These are phyloP conservation scores for Hylaea fasciaria DNA, from an alignment of 2,888 invertebrate species.

Conservation along the genomic window DNA sequence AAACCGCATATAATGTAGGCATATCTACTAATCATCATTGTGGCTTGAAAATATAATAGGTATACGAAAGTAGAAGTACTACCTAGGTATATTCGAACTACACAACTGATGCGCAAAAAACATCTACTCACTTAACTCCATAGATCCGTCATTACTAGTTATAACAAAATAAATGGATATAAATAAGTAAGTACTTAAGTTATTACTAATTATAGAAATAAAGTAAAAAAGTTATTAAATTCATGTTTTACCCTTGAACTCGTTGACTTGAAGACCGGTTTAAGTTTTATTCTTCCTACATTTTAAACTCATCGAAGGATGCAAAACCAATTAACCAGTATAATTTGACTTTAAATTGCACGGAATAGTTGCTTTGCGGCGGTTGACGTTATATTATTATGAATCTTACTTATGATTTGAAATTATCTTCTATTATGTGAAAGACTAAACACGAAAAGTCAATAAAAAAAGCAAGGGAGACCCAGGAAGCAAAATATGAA, in stretches of 20 bases:
- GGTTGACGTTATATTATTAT: background rate
- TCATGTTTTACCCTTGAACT: constrained; percentile 27
- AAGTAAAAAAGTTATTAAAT: constrained; percentile 7
- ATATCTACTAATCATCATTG: no score
- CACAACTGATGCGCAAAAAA: no score
- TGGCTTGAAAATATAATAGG: no score
- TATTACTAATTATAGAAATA: background rate
- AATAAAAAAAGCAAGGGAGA: no score
- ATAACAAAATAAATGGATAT: background rate
- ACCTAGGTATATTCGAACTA: no score
- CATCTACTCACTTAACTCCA: background rate
- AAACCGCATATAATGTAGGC: no score
- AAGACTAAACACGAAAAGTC: no score
- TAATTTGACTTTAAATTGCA: constrained; percentile 3
- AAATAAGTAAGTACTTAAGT: background rate
- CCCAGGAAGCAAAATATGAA: no score
- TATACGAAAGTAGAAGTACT: no score
- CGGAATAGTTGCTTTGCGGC: constrained; percentile 3
- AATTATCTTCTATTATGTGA: no score
- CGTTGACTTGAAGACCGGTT: constrained; percentile 10
- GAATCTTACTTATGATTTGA: background rate
- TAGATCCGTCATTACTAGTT: background rate
- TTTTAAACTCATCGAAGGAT: constrained; percentile 8
- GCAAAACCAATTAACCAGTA: background rate
- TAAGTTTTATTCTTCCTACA: constrained; percentile 11